Evolutionary conservation across 2,113 vertebrate genomes (phyloP), one percentile per base, ranked within the genome.

Genomic region (Felis chaus): DNA sequence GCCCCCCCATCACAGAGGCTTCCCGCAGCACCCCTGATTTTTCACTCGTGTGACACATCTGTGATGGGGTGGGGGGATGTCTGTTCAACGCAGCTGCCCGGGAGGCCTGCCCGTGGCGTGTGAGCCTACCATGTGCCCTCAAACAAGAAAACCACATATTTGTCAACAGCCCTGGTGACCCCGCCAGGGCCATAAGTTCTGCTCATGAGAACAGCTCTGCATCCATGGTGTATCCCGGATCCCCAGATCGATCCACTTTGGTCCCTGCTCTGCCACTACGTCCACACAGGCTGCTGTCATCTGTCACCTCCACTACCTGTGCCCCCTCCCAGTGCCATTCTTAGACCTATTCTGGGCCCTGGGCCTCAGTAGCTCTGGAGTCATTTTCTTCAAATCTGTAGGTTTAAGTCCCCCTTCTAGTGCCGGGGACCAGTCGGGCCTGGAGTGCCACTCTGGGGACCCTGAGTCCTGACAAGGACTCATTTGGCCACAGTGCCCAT

Each of bases 101-200:
- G 6, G 16, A 57, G 18, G 5, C 21, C 9, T 1, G 45, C 15
- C 21, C 36, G 55, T 79, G 53, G 68, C n/a, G 15, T 4, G 1
- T 4, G 94, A 65, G 18, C 36, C 14, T 48, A 8, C 14, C 23
- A 16, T 2, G 36, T 12, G 39, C 5, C 53, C 41, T 13, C 9
- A 29, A 18, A 80, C 7, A 61, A 68, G n/a, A 36, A 65, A 33
- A 25, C 11, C 9, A 4, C 5, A 1, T 9, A 8, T 33, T 18
- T 55, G 8, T 48, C 57, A 21, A 7, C 41, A 86, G 23, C 33
- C 33, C 53, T 5, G 36, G 2, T 7, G 23, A 31, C 27, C 2
- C 31, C 1, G 1, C 10, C 13, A 1, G 0, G 18, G 13, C 19
- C 4, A 10, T 29, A 1, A 33, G 4, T 21, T 39, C 69, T 73